Conservation (phyloP, 2,888 invertebrate genomes). For the Pardosa pseudoannulata region DNA sequence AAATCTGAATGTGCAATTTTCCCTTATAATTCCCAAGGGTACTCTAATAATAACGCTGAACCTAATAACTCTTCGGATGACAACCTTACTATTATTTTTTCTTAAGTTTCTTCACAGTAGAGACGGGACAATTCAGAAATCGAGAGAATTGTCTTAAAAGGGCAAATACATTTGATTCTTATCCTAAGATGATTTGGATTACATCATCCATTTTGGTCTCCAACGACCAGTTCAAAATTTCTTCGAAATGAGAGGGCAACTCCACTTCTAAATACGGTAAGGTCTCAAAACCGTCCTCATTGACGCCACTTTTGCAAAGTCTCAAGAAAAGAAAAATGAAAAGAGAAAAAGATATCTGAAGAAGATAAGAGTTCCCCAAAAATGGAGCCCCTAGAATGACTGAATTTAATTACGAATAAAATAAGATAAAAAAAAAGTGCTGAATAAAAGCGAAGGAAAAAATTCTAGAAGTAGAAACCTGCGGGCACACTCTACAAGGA, state of each 20-base stretch:
- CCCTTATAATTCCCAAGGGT: too few species aligned
- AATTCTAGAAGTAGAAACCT: constrained; percentile 19
- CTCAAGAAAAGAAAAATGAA: background rate
- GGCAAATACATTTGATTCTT: too few species aligned
- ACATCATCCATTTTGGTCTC: too few species aligned
- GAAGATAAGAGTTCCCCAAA: constrained; percentile 4
- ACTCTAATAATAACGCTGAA: too few species aligned
- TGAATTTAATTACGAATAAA: constrained; percentile 5
- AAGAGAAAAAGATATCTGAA: background rate
- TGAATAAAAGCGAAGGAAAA: background rate
- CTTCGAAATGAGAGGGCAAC: background rate
- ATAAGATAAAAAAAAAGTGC: background rate
- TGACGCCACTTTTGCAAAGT: background rate
- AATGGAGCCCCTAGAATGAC: background rate
- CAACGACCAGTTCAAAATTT: background rate
- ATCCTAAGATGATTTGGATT: too few species aligned
- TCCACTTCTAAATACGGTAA: background rate
- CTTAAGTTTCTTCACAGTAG: too few species aligned
- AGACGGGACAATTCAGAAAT: too few species aligned
- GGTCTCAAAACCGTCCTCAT: background rate
- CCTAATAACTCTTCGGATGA: too few species aligned
- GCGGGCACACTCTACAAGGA: constrained; percentile 48
- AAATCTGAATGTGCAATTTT: too few species aligned
- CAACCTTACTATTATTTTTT: too few species aligned
- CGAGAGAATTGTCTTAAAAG: too few species aligned